Conservation (phyloP, 1,140 invertebrate genomes). For the Sitobion miscanthi region DNA sequence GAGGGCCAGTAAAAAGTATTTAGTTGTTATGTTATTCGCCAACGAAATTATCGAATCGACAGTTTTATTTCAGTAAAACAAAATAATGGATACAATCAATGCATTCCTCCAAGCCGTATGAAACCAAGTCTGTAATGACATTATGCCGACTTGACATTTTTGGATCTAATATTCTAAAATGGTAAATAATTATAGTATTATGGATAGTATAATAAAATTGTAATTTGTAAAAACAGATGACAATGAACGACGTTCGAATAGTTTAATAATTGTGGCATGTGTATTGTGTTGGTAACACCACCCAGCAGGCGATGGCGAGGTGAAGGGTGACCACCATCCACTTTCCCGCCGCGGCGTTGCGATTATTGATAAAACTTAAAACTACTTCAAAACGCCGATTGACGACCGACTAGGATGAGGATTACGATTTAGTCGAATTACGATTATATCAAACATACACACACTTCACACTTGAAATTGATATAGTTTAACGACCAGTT, state of each 20-base stretch:
- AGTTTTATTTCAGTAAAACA: too few relatives aligned
- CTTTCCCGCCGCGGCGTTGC: neutral
- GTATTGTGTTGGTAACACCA: constrained; percentile 30
- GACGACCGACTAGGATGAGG: neutral
- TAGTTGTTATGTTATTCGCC: neutral
- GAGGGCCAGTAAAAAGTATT: neutral
- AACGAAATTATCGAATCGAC: neutral
- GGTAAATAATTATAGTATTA: neutral
- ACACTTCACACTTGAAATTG: neutral
- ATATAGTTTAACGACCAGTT: neutral
- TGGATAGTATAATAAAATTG: neutral
- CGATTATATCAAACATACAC: neutral
- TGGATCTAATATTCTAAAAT: neutral
- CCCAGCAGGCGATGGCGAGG: too few relatives aligned
- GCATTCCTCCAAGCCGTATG: neutral
- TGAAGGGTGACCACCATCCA: neutral
- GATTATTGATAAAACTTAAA: constrained; percentile 46
- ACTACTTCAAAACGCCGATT: constrained; percentile 26
- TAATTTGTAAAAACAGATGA: neutral
- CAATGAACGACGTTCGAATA: neutral
- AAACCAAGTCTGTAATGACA: neutral
- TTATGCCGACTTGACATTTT: neutral
- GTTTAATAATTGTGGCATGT: neutral
- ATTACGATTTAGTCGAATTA: neutral
- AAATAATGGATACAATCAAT: neutral